Conservation (phyloP, 2,113 vertebrate species). For the Microtus montanus region DNA sequence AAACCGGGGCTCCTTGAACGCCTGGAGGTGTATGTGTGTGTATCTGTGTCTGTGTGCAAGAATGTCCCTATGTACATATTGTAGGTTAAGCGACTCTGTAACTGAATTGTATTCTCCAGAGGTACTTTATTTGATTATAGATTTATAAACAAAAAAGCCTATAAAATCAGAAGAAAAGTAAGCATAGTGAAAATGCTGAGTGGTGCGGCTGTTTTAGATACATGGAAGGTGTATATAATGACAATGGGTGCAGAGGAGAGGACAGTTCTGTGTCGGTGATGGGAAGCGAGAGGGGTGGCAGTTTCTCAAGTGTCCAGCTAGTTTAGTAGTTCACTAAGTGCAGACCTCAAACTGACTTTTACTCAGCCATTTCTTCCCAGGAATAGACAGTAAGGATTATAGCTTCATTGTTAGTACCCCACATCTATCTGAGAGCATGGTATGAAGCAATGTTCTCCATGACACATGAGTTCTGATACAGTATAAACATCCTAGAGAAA, state of each 20-base stretch:
- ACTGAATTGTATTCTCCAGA: not conserved
- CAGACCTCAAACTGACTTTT: not conserved
- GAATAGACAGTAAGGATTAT: not conserved
- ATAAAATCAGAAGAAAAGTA: not conserved
- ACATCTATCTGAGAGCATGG: not conserved
- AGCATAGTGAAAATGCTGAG: not conserved
- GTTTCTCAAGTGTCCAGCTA: not conserved
- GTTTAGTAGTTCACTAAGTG: not conserved
- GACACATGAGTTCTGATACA: not conserved
- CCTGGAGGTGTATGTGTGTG: not conserved
- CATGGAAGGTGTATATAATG: not conserved
- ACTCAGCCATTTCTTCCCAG: not conserved
- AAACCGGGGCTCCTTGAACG: too few species aligned
- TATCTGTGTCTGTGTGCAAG: not conserved
- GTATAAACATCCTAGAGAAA: not conserved
- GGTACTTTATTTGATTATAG: not conserved
- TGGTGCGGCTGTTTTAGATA: too few species aligned
- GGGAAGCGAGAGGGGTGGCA: accelerated
- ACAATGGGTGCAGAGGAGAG: not conserved
- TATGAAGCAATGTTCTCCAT: not conserved
- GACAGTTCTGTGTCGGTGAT: accelerated
- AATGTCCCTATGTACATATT: not conserved
- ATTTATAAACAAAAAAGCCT: not conserved
- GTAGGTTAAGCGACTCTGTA: not conserved
- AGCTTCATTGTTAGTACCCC: not conserved